Evolutionary conservation across 1,140 invertebrate species (phyloP).

Genomic region (Lerema accius): DNA sequence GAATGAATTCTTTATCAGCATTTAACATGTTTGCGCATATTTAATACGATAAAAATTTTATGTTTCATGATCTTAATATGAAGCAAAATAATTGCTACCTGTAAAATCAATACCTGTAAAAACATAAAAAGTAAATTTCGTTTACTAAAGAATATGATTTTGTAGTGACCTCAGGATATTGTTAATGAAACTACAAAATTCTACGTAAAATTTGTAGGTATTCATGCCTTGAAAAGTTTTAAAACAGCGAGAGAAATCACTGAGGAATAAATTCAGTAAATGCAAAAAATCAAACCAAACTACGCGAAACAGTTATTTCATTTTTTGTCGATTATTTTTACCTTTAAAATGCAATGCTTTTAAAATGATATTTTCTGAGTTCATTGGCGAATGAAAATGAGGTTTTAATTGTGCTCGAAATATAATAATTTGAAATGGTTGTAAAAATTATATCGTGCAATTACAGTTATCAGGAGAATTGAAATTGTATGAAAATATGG

Average conservation of each 20-base stretch:
- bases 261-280: constrained; percentile 9
- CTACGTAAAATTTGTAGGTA: neutral
- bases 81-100: too few species aligned
- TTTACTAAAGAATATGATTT: neutral
- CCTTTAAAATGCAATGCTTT: neutral
- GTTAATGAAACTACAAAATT: neutral
- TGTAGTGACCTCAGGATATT: neutral
- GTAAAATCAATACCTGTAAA: neutral
- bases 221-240: constrained; percentile 7
- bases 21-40: too few species aligned
- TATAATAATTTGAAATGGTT: neutral
- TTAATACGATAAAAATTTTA: too few species aligned
- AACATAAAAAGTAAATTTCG: neutral
- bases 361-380: constrained; percentile 3
- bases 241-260: constrained; percentile 6
- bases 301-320: constrained; percentile 10
- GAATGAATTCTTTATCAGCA: too few species aligned
- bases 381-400: neutral
- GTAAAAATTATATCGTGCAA: constrained; percentile 2
- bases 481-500: neutral
- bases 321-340: constrained; percentile 5
- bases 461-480: neutral
- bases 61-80: too few species aligned
- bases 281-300: constrained; percentile 5
- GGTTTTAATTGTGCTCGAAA: neutral